A percentile compares a stretch with the other conserved stretches of the same genome.
These are phyloP conservation scores for Eupithecia insigniata DNA, from an alignment of 2,888 invertebrate species.

Conservation along the genomic window DNA sequence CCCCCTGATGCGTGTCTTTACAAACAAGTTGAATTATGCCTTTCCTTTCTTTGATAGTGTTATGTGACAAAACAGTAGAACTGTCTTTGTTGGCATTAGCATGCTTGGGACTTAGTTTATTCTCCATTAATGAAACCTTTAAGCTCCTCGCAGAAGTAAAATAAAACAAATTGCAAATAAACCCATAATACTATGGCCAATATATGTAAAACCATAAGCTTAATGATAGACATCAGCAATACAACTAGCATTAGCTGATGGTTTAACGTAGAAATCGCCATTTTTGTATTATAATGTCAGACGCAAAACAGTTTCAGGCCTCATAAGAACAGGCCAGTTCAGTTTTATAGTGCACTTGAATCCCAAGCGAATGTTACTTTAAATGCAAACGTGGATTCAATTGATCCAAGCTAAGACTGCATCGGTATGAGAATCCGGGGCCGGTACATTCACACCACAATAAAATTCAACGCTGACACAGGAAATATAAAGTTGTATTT, in stretches of 20 bases:
- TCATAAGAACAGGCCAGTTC: slow-evolving; percentile 38
- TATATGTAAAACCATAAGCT: slow-evolving; percentile 28
- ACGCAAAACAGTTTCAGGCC: slow-evolving; percentile 38
- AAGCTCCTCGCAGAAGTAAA: slow-evolving; percentile 14
- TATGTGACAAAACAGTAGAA: background rate
- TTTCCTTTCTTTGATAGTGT: background rate
- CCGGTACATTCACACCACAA: slow-evolving; percentile 74
- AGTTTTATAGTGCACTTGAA: slow-evolving; percentile 41
- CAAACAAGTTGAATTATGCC: background rate
- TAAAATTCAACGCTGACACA: slow-evolving; percentile 76
- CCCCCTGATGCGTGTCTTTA: background rate
- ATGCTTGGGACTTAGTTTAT: background rate
- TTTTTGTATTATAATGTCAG: slow-evolving; percentile 40
- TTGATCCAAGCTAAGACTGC: slow-evolving; percentile 61
- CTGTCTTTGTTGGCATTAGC: background rate
- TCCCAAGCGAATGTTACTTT: slow-evolving; percentile 48
- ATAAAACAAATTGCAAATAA: slow-evolving; percentile 30
- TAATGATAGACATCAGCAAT: slow-evolving; percentile 38
- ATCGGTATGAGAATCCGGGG: slow-evolving; percentile 61
- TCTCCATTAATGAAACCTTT: slow-evolving; percentile 20
- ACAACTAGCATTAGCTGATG: slow-evolving; percentile 20
- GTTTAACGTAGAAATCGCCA: slow-evolving; percentile 32
- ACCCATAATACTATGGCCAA: slow-evolving; percentile 27
- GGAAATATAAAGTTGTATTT: slow-evolving; percentile 78
- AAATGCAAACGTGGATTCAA: slow-evolving; percentile 60